Evolutionary conservation across 2,888 invertebrate genomes (phyloP).

Genomic region (Omphaloscelis lunosa): DNA sequence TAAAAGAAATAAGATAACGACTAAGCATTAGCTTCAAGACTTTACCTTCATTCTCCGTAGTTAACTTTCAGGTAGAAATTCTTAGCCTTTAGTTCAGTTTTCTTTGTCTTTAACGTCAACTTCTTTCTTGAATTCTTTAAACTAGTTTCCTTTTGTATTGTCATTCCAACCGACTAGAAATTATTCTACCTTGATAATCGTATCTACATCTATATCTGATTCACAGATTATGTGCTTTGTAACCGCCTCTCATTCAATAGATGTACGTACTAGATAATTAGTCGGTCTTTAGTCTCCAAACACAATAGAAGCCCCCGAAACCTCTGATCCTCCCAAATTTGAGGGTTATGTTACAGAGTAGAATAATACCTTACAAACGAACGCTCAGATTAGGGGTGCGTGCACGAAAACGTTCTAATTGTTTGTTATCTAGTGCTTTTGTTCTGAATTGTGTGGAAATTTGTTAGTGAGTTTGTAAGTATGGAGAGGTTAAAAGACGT

Average conservation of each 20-base stretch:
- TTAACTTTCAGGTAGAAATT: slow-evolving; percentile 18
- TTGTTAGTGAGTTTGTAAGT: slow-evolving; percentile 49
- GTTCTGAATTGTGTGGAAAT: slow-evolving; percentile 67
- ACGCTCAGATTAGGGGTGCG: slow-evolving; percentile 75
- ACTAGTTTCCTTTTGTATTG: slow-evolving; percentile 25
- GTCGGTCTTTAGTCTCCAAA: slow-evolving; percentile 64
- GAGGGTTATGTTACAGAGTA: slow-evolving; percentile 73
- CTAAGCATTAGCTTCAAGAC: slow-evolving; percentile 1
- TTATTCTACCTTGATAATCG: slow-evolving; percentile 9
- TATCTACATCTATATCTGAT: slow-evolving; percentile 10
- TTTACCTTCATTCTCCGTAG: slow-evolving; percentile 2
- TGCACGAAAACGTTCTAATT: slow-evolving; percentile 80
- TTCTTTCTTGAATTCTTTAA: slow-evolving; percentile 32
- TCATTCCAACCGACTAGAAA: slow-evolving; percentile 27
- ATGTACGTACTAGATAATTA: slow-evolving; percentile 65
- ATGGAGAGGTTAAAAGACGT: slow-evolving; percentile 19
- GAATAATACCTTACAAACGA: slow-evolving; percentile 66
- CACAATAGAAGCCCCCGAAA: slow-evolving; percentile 70
- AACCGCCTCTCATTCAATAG: slow-evolving; percentile 50
- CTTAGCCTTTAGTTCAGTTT: slow-evolving; percentile 17
- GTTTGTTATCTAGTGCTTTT: slow-evolving; percentile 80
- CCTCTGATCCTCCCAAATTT: slow-evolving; percentile 68
- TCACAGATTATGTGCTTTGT: slow-evolving; percentile 37
- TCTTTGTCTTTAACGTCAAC: slow-evolving; percentile 34
- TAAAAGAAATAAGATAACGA: background rate